Conservation (phyloP, 2,113 vertebrate species). For the Promerops cafer region DNA sequence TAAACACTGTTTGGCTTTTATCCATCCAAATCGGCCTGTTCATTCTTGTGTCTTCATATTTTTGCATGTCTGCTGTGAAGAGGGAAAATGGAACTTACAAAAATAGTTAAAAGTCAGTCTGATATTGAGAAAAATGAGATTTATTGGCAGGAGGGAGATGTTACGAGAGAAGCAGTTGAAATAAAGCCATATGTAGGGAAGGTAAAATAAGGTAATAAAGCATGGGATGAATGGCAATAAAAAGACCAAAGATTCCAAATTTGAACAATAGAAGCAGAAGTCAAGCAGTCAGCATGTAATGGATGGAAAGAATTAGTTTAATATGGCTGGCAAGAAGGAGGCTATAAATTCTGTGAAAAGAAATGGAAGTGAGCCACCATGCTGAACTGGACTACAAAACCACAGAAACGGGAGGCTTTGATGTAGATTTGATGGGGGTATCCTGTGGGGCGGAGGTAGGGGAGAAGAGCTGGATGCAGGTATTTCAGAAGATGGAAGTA, state of each 20-base stretch:
- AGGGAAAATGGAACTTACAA: not conserved
- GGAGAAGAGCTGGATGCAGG: not conserved
- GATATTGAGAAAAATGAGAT: not conserved
- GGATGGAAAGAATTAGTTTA: constrained; percentile 11
- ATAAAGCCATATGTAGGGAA: not conserved
- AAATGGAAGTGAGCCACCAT: not conserved
- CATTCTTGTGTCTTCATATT: not conserved
- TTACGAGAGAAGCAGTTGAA: not conserved
- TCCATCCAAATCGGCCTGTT: not conserved
- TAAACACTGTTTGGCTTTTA: rapidly evolving
- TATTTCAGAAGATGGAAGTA: not conserved
- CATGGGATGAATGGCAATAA: constrained; percentile 11
- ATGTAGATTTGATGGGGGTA: not conserved
- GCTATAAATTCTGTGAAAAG: constrained; percentile 11
- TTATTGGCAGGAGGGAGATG: not conserved
- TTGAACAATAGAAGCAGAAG: constrained; percentile 12
- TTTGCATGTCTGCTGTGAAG: not conserved
- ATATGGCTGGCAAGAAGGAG: not conserved
- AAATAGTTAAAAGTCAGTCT: not conserved
- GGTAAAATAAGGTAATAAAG: constrained; percentile 25
- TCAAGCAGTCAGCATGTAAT: not conserved
- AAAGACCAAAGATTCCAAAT: constrained; percentile 34
- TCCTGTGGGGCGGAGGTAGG: not conserved
- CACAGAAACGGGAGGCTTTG: not conserved
- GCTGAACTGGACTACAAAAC: not conserved